These are phyloP conservation scores for Enteromius paludinosus DNA, from an alignment of 2,797 vertebrate species.

Conservation along the genomic window DNA sequence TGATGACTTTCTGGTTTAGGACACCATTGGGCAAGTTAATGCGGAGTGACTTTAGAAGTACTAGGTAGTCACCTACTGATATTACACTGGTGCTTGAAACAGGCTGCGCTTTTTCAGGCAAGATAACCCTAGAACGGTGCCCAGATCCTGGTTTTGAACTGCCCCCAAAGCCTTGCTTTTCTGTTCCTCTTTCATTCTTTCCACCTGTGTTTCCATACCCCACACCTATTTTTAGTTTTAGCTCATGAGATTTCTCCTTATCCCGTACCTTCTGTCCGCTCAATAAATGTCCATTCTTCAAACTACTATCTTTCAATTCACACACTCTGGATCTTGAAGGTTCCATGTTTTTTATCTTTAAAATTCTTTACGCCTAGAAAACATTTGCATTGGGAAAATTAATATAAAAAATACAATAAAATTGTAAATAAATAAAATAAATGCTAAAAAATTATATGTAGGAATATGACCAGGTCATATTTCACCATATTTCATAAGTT, in stretches of 20 bases:
- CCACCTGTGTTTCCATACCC: neutral
- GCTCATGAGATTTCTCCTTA: neutral
- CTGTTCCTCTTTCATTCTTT: neutral
- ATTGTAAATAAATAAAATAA: neutral
- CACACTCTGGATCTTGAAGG: neutral
- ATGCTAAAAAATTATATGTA: neutral
- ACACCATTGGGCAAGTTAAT: conserved; percentile 56
- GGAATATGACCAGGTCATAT: too few relatives aligned
- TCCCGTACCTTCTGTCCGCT: neutral
- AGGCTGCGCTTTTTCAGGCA: neutral
- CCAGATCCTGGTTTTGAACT: neutral
- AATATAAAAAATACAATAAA: neutral
- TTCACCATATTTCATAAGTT: too few relatives aligned
- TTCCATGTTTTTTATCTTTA: conserved; percentile 25
- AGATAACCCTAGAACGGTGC: neutral
- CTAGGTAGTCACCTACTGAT: conserved; percentile 40
- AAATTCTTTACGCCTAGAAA: conserved; percentile 23
- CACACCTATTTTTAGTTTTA: conserved; percentile 17
- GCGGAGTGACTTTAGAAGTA: conserved; percentile 47
- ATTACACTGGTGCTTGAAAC: neutral
- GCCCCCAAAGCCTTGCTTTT: neutral
- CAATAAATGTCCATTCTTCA: neutral
- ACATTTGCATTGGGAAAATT: neutral
- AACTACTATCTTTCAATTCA: neutral
- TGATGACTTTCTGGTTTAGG: conserved; percentile 42